Percentiles rank a stretch among this genome's conserved stretches.
phyloP scores from a whole-genome alignment of 2,888 invertebrate genomes.

The Agrotis ipsilon region DNA sequence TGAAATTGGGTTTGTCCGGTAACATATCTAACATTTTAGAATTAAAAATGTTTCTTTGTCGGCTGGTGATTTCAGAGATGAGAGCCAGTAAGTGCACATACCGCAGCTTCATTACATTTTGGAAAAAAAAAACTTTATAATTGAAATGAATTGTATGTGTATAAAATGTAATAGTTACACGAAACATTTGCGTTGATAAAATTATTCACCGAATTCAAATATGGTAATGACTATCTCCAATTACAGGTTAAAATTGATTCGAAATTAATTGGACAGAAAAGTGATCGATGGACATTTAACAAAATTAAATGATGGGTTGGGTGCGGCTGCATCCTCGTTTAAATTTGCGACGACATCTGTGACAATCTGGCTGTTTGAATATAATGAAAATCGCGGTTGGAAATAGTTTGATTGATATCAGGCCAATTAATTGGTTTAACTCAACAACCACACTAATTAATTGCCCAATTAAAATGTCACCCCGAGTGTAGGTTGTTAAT shows the following conservation, averaged over 20 bases:
- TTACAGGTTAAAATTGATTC: background rate
- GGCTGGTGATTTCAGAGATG: conserved; percentile 1
- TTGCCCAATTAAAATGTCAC: conserved; percentile 38
- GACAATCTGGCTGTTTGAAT: conserved; percentile 31
- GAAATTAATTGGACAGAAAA: conserved; percentile 10
- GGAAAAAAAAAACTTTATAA: conserved; percentile 5
- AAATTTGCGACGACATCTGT: conserved; percentile 24
- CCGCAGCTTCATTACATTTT: background rate
- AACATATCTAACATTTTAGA: no score
- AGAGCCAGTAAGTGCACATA: background rate
- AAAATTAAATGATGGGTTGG: conserved; percentile 11
- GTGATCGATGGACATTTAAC: conserved; percentile 26
- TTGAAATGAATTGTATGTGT: background rate
- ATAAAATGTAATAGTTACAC: conserved; percentile 6
- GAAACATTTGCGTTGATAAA: conserved; percentile 4
- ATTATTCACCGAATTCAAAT: background rate
- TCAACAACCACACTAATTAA: conserved; percentile 53
- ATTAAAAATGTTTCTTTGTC: no score
- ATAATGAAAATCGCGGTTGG: conserved; percentile 42
- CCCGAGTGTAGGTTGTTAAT: conserved; percentile 19
- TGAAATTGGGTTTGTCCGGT: no score
- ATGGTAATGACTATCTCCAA: background rate
- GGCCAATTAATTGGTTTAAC: conserved; percentile 48
- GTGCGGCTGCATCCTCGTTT: conserved; percentile 35
- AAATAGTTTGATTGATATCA: conserved; percentile 34